Conservation (phyloP, 1,140 invertebrate genomes). For the Trichonephila clavipes region DNA sequence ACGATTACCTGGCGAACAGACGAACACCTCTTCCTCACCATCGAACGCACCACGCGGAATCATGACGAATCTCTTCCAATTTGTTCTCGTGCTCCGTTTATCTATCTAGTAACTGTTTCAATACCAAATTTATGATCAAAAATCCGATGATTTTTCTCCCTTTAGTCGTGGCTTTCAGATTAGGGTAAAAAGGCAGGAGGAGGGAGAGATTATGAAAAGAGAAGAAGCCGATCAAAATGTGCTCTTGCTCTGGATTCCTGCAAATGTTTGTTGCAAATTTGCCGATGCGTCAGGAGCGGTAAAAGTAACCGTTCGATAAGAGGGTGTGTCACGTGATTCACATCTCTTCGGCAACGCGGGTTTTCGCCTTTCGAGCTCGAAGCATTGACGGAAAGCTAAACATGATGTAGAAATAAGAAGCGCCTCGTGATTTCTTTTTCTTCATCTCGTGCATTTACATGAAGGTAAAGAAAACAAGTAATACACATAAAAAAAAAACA, state of each 20-base stretch:
- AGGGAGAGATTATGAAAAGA: not conserved
- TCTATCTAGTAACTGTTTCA: too few relatives aligned
- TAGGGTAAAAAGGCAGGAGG: not conserved
- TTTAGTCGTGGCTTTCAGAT: not conserved
- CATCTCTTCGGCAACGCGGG: conserved; percentile 49
- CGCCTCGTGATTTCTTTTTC: not conserved
- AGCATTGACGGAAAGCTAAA: not conserved
- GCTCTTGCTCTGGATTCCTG: not conserved
- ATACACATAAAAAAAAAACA: too few relatives aligned
- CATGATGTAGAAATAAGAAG: not conserved
- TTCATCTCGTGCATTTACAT: too few relatives aligned
- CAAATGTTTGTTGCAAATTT: conserved; percentile 60
- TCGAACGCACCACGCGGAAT: conserved; percentile 32
- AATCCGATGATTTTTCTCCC: not conserved
- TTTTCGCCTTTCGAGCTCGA: not conserved
- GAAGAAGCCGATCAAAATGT: not conserved
- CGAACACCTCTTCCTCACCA: conserved; percentile 17
- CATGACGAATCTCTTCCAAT: not conserved
- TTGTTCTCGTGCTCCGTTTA: not conserved
- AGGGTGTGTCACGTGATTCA: conserved; percentile 57
- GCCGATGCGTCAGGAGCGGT: conserved; percentile 57
- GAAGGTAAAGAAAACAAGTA: too few relatives aligned
- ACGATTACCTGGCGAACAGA: not conserved
- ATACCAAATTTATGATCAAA: not conserved
- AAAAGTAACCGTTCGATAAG: conserved; percentile 74